These are phyloP conservation scores for Prietella phreatophila DNA, from an alignment of 2,113 vertebrate species.

Conservation along the genomic window DNA sequence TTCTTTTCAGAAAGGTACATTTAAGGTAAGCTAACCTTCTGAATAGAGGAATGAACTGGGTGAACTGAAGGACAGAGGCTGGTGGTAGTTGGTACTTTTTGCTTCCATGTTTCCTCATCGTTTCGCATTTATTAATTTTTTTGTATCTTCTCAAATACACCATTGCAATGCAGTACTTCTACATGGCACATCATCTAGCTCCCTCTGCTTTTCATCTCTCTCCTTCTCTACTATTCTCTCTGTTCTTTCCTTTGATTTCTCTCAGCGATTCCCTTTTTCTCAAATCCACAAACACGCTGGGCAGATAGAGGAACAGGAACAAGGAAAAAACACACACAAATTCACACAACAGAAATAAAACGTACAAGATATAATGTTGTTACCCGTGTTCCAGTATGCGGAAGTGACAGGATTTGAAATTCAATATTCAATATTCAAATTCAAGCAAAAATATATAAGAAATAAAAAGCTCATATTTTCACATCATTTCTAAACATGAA, in stretches of 20 bases:
- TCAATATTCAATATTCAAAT: background rate
- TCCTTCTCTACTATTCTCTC: background rate
- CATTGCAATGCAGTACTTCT: background rate
- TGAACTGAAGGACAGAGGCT: background rate
- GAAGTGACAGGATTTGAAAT: background rate
- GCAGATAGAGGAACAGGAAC: background rate
- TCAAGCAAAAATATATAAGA: background rate
- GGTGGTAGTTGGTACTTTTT: background rate
- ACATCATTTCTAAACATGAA: too few species aligned
- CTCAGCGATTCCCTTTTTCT: background rate
- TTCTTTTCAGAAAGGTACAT: background rate
- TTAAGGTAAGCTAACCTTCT: background rate
- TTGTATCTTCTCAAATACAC: background rate
- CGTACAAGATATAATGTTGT: background rate
- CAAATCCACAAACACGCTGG: background rate
- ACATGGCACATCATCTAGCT: background rate
- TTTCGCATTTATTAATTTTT: background rate
- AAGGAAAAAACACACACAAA: background rate
- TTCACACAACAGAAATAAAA: background rate
- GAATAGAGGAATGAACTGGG: background rate
- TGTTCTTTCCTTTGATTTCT: conserved; percentile 21
- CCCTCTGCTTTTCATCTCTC: background rate
- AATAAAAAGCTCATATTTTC: too few species aligned
- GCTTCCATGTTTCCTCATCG: background rate
- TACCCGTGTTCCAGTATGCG: background rate